Evolutionary conservation across 2,113 vertebrate genomes (phyloP).

Genomic region (Ranitomeya variabilis): DNA sequence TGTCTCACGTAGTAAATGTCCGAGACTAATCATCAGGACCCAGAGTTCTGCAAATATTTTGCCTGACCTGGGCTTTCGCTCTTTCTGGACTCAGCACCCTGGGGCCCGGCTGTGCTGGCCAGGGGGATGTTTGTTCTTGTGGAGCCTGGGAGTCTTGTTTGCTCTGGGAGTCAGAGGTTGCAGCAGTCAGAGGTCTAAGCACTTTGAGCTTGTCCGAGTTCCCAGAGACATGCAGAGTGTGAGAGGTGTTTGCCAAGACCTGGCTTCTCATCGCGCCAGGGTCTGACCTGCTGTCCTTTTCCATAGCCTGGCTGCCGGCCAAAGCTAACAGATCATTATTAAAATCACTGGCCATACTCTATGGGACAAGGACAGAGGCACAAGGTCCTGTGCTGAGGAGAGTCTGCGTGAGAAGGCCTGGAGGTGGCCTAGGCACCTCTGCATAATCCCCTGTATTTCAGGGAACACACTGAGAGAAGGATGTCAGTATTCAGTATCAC

Average conservation of each 20-base stretch:
- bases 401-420: background rate
- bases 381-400: background rate
- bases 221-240: constrained; percentile 40
- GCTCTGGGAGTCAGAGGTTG: constrained; percentile 34
- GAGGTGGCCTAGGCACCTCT: background rate
- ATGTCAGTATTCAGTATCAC: too few species aligned
- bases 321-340: constrained; percentile 43
- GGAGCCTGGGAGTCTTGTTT: constrained; percentile 49
- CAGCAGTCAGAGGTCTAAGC: constrained; percentile 15
- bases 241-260: constrained; percentile 13
- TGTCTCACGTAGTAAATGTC: too few species aligned
- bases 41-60: constrained; percentile 32
- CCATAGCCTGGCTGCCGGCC: background rate
- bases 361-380: background rate
- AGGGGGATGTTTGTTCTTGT: background rate
- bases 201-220: constrained; percentile 37
- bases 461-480: too few species aligned
- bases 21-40: background rate
- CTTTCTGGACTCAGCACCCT: background rate
- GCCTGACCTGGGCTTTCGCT: background rate
- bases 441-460: too few species aligned
- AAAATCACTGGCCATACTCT: constrained; percentile 7
- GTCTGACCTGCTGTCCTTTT: constrained; percentile 23
- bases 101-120: background rate
- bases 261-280: background rate